Evolutionary conservation across 1,140 invertebrate genomes (phyloP), one percentile per base, ranked within the genome.

Genomic region (Rhizoglyphus robini): DNA sequence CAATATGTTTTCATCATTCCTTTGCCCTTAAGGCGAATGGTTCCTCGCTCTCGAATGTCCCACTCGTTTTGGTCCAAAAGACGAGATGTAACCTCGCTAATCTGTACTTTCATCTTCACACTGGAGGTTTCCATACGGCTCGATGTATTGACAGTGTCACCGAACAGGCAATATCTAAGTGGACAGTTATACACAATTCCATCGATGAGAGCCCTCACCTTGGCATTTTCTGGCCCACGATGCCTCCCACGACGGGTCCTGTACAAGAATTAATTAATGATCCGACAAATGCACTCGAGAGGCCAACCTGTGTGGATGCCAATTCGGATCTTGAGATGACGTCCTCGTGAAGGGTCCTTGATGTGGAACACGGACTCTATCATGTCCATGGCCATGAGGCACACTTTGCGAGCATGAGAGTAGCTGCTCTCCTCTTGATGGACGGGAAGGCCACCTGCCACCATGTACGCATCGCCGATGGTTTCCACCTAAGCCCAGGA

Each of bases 381-480:
- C 4, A 99, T 77, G 0, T 87, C 85, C 41, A 99, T 78, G 0
- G 94, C 86, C 85, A 98, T 68, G 85, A 90, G 86, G 48, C 80
- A 78, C 29, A 85, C 81, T 74, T 85, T 82, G 25, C 76, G 70
- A 0, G 79, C 81, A 69, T 84, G 83, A 3, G 77, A 71, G 32
- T 76, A 78, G 3, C 81, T 65, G 29, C 74, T 73, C 30, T 76
- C 72, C 4, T 79, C 81, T 69, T 82, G 81, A 34, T 76, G 70
- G 8, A 76, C 71, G 0, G 83, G 83, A 11, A 84, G 72, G 31
- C 83, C 83, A 13, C 80, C 82, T 4, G 82, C 81, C 8, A 84
- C 82, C 81, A 98, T 96, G 75, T 98, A 97, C 2, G 93, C 93
- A 75, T 98, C 95, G 0, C 93, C 93, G 69, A 96, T 96, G 4